Evolutionary conservation across 2,888 invertebrate genomes (phyloP).

Genomic region (Podabrus alpinus): DNA sequence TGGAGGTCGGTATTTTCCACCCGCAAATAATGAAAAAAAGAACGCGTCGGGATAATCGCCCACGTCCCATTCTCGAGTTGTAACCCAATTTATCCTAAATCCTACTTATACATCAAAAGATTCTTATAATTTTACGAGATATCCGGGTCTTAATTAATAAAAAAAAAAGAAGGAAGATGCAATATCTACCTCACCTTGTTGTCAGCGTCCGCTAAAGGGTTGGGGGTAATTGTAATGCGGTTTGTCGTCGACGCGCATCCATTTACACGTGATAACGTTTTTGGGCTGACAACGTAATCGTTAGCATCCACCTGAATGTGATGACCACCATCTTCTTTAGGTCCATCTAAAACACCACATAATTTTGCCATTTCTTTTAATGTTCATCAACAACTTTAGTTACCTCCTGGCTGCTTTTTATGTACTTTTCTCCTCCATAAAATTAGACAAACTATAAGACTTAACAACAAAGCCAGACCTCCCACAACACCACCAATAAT

Average conservation of each 20-base stretch:
- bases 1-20: no score
- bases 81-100: background rate
- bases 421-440: slow-evolving; percentile 58
- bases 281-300: slow-evolving; percentile 51
- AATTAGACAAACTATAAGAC: slow-evolving; percentile 52
- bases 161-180: slow-evolving; percentile 35
- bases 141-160: background rate
- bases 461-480: slow-evolving; percentile 55
- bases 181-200: slow-evolving; percentile 65
- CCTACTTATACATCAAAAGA: background rate
- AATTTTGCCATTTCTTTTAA: background rate
- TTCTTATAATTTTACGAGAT: background rate
- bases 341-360: background rate
- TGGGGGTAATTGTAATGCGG: slow-evolving; percentile 73
- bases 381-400: background rate
- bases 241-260: slow-evolving; percentile 49
- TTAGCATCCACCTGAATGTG: slow-evolving; percentile 53
- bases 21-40: no score
- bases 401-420: slow-evolving; percentile 47
- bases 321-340: slow-evolving; percentile 48
- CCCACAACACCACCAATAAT: slow-evolving; percentile 63
- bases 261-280: slow-evolving; percentile 48
- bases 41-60: no score
- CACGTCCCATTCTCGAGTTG: background rate
- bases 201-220: slow-evolving; percentile 70